Conservation (phyloP, 2,797 vertebrate genomes). For the Hypotaenidia okinawae region DNA sequence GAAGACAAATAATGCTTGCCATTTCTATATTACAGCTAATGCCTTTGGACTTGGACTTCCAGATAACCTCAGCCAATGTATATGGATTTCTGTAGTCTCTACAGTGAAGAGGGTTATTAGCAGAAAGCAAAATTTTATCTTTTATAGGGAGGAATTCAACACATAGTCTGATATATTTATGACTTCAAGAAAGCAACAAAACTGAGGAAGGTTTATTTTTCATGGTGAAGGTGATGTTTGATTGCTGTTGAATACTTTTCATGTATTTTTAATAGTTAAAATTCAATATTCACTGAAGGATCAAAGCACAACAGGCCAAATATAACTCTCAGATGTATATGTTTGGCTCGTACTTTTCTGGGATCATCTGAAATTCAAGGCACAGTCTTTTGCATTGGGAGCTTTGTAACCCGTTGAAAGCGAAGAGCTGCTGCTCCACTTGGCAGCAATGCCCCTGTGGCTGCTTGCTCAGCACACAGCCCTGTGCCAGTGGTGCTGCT, state of each 20-base stretch:
- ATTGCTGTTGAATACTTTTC: constrained; percentile 60
- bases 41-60: constrained; percentile 12
- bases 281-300: constrained; percentile 67
- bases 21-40: constrained; percentile 8
- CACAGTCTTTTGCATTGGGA: background rate
- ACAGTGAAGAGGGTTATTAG: constrained; percentile 10
- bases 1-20: background rate
- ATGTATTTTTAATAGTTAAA: constrained; percentile 70
- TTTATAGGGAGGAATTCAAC: constrained; percentile 19
- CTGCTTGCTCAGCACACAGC: background rate
- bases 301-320: constrained; percentile 56
- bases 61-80: background rate
- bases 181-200: constrained; percentile 51
- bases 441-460: rapidly evolving
- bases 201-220: constrained; percentile 49
- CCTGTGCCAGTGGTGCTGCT: background rate
- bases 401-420: background rate
- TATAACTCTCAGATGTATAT: constrained; percentile 51
- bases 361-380: constrained; percentile 12
- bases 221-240: constrained; percentile 44
- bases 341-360: background rate
- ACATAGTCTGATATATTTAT: constrained; percentile 16
- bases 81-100: constrained; percentile 18
- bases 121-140: constrained; percentile 6
- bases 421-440: background rate